Base-by-base conservation (phyloP, 1,140 invertebrate species). In the Eulimnadia texana region DNA sequence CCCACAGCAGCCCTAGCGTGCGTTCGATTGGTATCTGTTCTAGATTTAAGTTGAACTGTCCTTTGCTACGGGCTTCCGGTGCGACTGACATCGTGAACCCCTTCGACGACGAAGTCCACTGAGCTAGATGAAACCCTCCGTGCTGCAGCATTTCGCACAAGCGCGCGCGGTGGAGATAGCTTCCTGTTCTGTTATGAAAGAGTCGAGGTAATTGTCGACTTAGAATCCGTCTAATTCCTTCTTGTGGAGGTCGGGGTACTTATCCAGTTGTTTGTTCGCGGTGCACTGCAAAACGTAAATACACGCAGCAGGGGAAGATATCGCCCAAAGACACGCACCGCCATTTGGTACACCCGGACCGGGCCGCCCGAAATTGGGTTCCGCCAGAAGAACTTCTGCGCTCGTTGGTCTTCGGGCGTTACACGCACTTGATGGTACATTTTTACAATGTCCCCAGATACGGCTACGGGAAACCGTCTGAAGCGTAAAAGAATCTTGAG, bases 31-130 rank as follows among this genome's bases (percentile, higher is more conserved):
- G 54, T 27, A 56, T n/a, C n/a, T 54, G 52, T 27, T 64, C 58
- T n/a, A 65, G 25, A 16, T 52, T 57, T 28, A 64, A 51, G 51
- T 66, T 61, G 16, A 63, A 28, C 20, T 64, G 61, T 49, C 52
- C 57, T 3, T 55, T 1, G 6, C 33, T 13, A 16, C 58, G 16
- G 11, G 61, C 64, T 47, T 50, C 56, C 11, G 24, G 19, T 13
- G 50, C 3, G 6, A 64, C 9, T 22, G 58, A 22, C 62, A 64
- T 6, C 60, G 66, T 10, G 51, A 67, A 13, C 28, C n/a, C 2
- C 49, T 53, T 19, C 1, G 52, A 54, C 1, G 52, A 54, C 13
- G 55, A 57, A 10, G 22, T 66, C 61, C 61, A 62, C n/a, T 61
- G 56, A 19, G 11, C 6, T n/a, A 62, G 16, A 3, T 23, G 55